phyloP scores from a whole-genome alignment of 2,113 vertebrate genomes.

The Thalassarche chlororhynchos region DNA sequence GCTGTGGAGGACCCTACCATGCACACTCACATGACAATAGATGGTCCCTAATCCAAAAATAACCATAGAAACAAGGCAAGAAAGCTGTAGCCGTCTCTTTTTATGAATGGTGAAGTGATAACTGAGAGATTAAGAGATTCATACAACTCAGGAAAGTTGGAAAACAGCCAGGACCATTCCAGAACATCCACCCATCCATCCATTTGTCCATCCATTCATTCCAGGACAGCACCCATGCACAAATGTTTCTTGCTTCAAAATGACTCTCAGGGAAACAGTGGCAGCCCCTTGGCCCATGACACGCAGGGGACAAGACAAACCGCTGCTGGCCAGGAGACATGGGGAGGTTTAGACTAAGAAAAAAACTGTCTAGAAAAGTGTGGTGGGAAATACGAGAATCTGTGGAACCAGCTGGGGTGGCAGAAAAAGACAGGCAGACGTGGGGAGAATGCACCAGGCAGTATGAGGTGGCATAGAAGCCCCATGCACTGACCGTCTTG shows the following conservation, averaged over 20 bases:
- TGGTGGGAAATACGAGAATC: background rate
- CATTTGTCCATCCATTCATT: background rate
- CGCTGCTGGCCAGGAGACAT: background rate
- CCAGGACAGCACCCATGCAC: background rate
- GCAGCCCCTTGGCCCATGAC: background rate
- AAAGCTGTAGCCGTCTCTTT: background rate
- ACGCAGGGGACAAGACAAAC: background rate
- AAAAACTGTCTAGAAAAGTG: background rate
- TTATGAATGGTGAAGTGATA: background rate
- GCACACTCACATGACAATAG: rapidly evolving
- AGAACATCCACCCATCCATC: background rate
- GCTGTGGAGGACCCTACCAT: background rate
- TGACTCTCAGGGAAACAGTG: background rate
- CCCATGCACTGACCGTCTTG: background rate
- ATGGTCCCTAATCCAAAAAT: background rate
- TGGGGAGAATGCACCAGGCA: background rate
- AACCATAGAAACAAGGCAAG: background rate
- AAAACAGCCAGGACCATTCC: background rate
- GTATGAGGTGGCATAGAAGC: background rate
- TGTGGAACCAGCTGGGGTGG: background rate
- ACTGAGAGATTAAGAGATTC: background rate
- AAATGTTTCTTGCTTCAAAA: background rate
- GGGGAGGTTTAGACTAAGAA: background rate
- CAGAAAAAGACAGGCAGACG: background rate
- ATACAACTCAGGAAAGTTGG: background rate